Evolutionary conservation across 2,888 invertebrate genomes (phyloP).

Genomic region (Eueremaeus valkanovi): DNA sequence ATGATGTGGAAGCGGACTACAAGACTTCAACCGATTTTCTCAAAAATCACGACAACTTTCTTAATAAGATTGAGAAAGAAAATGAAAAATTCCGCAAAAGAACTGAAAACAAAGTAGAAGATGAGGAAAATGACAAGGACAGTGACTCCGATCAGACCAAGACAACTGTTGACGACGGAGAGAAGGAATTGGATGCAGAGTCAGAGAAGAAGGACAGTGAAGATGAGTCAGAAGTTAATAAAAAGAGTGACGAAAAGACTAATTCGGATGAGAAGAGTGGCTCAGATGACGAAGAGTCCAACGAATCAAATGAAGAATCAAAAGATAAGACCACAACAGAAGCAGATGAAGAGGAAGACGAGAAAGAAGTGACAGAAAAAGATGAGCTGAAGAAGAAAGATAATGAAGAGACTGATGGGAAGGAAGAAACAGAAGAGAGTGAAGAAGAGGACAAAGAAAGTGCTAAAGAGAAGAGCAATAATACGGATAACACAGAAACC

Average conservation of each 20-base stretch:
- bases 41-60: constrained; percentile 29
- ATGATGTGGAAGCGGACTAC: neutral
- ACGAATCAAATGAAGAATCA: neutral
- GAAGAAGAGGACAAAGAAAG: neutral
- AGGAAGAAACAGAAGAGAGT: neutral
- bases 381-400: neutral
- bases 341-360: neutral
- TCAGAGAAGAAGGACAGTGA: neutral
- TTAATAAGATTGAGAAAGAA: constrained; percentile 17
- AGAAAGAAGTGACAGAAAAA: constrained; percentile 26
- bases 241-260: neutral
- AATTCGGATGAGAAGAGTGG: neutral
- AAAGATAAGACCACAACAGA: constrained; percentile 12
- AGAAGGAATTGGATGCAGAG: constrained; percentile 11
- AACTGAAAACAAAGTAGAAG: constrained; percentile 6
- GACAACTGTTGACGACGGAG: neutral
- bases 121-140: neutral
- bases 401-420: neutral
- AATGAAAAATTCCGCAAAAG: constrained; percentile 17
- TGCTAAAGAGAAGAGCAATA: neutral
- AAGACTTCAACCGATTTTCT: neutral
- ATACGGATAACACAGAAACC: neutral
- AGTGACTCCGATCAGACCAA: neutral
- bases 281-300: neutral
- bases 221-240: neutral